Base-by-base conservation (phyloP, 2,797 vertebrate genomes). In the Smutsia gigantea region DNA sequence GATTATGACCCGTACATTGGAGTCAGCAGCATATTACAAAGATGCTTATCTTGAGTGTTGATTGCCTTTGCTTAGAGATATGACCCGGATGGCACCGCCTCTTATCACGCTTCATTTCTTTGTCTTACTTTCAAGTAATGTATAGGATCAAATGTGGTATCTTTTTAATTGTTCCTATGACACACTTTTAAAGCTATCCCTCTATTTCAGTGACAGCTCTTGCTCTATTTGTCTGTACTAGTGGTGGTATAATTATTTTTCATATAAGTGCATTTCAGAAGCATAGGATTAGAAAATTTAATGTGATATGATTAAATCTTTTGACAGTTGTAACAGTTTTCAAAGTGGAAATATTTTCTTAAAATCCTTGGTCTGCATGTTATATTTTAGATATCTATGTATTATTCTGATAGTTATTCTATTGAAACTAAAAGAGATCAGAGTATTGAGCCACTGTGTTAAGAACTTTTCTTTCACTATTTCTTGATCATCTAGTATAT, bases 41-140 rank as follows among this genome's bases (percentile, higher is more conserved):
- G 98, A 99, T 99, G 97, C 97, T 98, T 99, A 98, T 99, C 98
- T 98, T 96, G 87, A 92, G 97, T 92, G 98, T 97, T 98, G 98
- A 98, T 99, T 98, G 98, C 98, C 98, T 98, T 98, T 98, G 98
- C 99, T 98, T 98, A 97, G 99, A 99, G 98, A 98, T 99, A 96
- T 84, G 95, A 97, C 98, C 98, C 93, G 78, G 18, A 78, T 99
- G 99, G 99, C 98, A 98, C 99, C 99, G 98, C 97, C 88, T 98
- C 98, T 99, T 99, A 99, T 99, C 99, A 98, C 96, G 93, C 97
- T 98, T 98, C 98, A 99, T 99, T 99, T 87, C 98, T 99, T 98
- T 98, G 98, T 99, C 98, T 98, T 98, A 98, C 98, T 98, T 98
- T 98, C 98, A 97, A 95, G 98, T 98, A 97, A 94, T 98, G 82